phyloP scores from a whole-genome alignment of 2,113 vertebrate species.

The Cyrtonyx montezumae region DNA sequence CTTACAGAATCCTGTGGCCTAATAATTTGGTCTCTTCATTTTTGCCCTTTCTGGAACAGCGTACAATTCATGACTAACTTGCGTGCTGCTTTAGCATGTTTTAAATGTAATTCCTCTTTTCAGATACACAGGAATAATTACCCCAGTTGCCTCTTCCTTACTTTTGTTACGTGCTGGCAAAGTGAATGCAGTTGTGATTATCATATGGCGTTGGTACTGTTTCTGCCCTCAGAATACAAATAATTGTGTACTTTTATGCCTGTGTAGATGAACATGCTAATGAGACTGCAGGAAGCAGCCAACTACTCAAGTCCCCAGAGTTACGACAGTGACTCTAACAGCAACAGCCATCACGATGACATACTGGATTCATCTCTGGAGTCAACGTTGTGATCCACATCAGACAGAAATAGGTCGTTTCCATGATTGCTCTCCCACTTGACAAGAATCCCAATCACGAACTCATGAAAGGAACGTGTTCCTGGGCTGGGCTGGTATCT shows the following conservation, averaged over 20 bases:
- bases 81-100: neutral
- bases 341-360: slow-evolving; percentile 95
- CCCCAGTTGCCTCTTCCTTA: accelerated
- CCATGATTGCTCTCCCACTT: neutral
- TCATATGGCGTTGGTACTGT: accelerated
- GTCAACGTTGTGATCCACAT: slow-evolving; percentile 87
- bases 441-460: neutral
- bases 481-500: slow-evolving; percentile 61
- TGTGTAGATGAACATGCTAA: slow-evolving; percentile 96
- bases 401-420: neutral
- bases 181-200: accelerated
- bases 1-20: neutral
- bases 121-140: neutral
- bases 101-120: neutral
- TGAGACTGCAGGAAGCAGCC: slow-evolving; percentile 96
- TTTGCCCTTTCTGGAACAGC: neutral
- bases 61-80: neutral
- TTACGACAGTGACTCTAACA: slow-evolving; percentile 97
- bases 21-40: neutral
- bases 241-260: neutral
- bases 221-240: neutral
- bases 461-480: slow-evolving; percentile 8
- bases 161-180: neutral
- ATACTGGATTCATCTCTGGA: slow-evolving; percentile 94
- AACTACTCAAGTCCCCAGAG: slow-evolving; percentile 96